phyloP scores from a whole-genome alignment of 2,113 vertebrate genomes.

The Bothrops jararaca region DNA sequence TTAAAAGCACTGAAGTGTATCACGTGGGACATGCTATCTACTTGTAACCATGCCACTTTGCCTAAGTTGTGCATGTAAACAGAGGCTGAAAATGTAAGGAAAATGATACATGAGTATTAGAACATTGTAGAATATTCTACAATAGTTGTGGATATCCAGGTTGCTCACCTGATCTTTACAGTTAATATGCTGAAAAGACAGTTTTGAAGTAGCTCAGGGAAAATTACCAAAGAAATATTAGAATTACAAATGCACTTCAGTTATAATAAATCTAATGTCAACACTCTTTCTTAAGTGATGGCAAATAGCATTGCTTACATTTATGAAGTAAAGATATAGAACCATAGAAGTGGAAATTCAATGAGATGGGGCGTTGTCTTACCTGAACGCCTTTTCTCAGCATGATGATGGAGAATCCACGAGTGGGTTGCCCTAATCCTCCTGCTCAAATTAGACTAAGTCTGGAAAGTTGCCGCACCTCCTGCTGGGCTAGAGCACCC shows the following conservation, averaged over 20 bases:
- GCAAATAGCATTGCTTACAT: background rate
- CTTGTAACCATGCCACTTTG: background rate
- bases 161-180: background rate
- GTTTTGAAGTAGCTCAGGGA: background rate
- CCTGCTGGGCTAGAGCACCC: no score
- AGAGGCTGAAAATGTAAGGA: no score
- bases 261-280: background rate
- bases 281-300: background rate
- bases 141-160: background rate
- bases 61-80: background rate
- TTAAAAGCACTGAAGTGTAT: background rate
- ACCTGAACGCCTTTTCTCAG: no score
- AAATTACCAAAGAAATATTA: background rate
- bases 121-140: background rate
- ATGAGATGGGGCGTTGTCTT: background rate
- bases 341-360: background rate
- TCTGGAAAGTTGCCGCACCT: no score
- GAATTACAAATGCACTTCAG: background rate
- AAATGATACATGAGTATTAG: background rate
- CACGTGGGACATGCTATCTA: background rate
- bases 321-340: background rate
- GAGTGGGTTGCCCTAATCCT: no score
- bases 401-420: no score
- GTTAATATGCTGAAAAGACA: background rate
- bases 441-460: no score